A percentile compares a stretch with the other conserved stretches of the same genome.
These are phyloP conservation scores for Varecia variegata DNA, from an alignment of 2,797 vertebrate species.

Conservation along the genomic window DNA sequence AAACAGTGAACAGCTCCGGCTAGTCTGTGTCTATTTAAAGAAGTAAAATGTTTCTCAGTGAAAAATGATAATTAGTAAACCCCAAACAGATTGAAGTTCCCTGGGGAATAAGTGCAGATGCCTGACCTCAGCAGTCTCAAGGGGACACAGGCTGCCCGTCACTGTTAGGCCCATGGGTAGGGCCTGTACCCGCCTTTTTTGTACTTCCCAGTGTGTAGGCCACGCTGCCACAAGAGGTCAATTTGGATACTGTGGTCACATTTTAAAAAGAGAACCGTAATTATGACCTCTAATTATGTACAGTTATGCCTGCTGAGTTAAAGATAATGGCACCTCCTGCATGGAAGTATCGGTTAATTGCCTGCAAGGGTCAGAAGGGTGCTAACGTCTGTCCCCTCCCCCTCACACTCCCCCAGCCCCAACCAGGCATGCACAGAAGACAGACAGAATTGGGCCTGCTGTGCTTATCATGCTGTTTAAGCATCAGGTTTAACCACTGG, in stretches of 20 bases:
- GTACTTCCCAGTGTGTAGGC: slow-evolving; percentile 33
- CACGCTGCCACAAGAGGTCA: not conserved
- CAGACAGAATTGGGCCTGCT: not conserved
- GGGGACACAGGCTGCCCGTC: not conserved
- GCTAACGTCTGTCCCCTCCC: not conserved
- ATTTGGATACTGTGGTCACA: not conserved
- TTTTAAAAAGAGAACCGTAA: slow-evolving; percentile 23
- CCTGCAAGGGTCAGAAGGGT: not conserved
- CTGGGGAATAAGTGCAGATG: not conserved
- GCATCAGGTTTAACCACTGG: not conserved
- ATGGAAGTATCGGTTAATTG: slow-evolving; percentile 66
- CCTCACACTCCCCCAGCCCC: not conserved
- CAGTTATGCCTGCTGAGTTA: slow-evolving; percentile 56
- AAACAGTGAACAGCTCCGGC: not conserved
- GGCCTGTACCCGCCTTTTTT: not conserved
- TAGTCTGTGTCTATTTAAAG: slow-evolving; percentile 34
- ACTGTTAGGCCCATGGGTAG: not conserved
- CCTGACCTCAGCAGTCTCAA: not conserved
- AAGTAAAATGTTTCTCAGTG: slow-evolving; percentile 21
- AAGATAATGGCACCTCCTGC: slow-evolving; percentile 45
- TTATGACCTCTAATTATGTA: slow-evolving; percentile 53
- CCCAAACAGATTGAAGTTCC: slow-evolving; percentile 14
- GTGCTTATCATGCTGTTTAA: not conserved
- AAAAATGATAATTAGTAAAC: slow-evolving; percentile 48
- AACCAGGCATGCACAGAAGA: not conserved